Evolutionary conservation across 2,888 invertebrate species (phyloP), one percentile per base, ranked within the genome.

Genomic region (Frankliniella intonsa): DNA sequence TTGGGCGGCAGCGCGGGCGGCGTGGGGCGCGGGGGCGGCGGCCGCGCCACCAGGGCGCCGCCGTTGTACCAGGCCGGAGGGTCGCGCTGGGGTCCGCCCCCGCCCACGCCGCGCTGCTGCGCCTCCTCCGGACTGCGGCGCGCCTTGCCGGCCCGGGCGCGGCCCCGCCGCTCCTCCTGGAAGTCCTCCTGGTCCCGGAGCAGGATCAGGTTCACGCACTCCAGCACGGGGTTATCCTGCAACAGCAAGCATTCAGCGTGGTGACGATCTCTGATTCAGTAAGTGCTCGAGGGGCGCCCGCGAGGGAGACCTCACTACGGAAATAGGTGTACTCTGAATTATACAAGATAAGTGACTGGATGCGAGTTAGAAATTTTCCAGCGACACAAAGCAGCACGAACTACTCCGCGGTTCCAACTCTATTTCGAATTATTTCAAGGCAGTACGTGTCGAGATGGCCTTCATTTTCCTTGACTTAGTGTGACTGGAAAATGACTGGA

Each of bases 171-270:
- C 12, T 87, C 87, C n/a, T 88, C 87, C 5, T 87, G 84, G 81
- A 85, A 85, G 83, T 91, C 91, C 83, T 90, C 90, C 85, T 90
- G 90, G 87, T 95, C 95, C 85, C 94, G 93, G 51, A 95, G 88
- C 69, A 95, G 88, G 85, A 95, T 95, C 88, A 94, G 95, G 89
- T 95, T 95, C 84, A 95, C 95, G 86, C 95, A 95, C 87, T 95
- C 95, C 81, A 95, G 88, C 11, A 95, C 95, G 0, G 95, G 95
- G 88, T 95, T 95, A 85, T 95, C 94, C 87, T 93, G 92, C 85
- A 93, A 93, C 49, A 76, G 12, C 83, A 82, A 25, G 49, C 12
- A 22, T 17, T 14, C 9, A 62, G 55, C n/a, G n/a, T 11, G 51
- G 51, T 22, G 81, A 81, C 22, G 25, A n/a, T n/a, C n/a, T n/a